Conservation (phyloP, 2,888 invertebrate genomes). For the Nomada fabriciana region DNA sequence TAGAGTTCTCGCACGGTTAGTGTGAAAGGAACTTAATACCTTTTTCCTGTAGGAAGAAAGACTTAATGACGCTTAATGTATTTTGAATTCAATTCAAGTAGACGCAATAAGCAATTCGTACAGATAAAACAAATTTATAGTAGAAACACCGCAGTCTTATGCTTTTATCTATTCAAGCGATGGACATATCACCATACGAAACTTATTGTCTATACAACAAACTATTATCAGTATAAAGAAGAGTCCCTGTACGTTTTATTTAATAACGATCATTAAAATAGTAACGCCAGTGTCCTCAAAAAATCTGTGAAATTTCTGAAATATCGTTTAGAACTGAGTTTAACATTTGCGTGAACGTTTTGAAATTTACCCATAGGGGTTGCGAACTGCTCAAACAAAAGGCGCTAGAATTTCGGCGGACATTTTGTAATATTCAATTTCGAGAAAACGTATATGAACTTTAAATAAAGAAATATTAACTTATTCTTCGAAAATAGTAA, state of each 20-base stretch:
- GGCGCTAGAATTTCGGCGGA: not conserved
- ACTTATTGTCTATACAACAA: not conserved
- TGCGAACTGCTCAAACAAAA: constrained; percentile 18
- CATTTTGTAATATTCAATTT: constrained; percentile 23
- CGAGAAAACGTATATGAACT: not conserved
- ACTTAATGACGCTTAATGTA: not conserved
- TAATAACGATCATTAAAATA: not conserved
- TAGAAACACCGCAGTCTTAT: not conserved
- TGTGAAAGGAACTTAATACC: not conserved
- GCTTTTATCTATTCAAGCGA: not conserved
- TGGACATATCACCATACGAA: not conserved
- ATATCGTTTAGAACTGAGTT: not conserved
- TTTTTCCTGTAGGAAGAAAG: not conserved
- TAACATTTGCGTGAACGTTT: not conserved
- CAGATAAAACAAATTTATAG: not conserved
- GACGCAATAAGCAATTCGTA: too few species aligned
- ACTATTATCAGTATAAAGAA: not conserved
- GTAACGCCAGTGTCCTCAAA: not conserved
- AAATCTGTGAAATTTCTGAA: not conserved
- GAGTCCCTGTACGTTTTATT: too few species aligned
- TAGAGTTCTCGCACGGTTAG: not conserved
- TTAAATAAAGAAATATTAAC: not conserved
- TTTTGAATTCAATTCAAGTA: not conserved
- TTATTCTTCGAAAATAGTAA: not conserved
- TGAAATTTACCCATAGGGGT: not conserved